Evolutionary conservation across 2,113 vertebrate species (phyloP), one percentile per base, ranked within the genome.

Genomic region (Amblyopsis rosae): DNA sequence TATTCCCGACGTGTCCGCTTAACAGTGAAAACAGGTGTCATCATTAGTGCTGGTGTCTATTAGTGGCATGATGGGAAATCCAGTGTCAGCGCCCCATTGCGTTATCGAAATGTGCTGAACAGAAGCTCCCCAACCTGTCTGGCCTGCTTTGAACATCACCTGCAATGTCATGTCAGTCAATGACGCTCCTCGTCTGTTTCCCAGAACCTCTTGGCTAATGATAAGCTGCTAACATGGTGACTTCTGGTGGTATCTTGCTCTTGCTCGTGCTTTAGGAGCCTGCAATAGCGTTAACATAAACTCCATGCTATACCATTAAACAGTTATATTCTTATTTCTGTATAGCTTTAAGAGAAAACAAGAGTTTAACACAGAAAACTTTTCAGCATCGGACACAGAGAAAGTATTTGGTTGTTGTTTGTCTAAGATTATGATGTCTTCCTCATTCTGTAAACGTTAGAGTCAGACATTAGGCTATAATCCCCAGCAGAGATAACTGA

Each of bases 121-220:
- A 55, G 6, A 70, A 63, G 15, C 35, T 70, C 16, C 56, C 33
- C 1, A 58, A 72, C 82, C 81, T 74, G 86, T 45, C 67, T 5
- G 33, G 80, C 87, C 59, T 58, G 85, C 26, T 68, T 13, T 53
- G 16, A 51, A n/a, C 26, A 26, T 26, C 2, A 26, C 60, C 55
- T 26, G 9, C 26, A 71, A 56, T 19, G 3, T 8, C 26, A 75
- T 65, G 16, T 65, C 26, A 26, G 26, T 26, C 26, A 26, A 26
- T 26, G 26, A 26, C 26, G 26, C 2, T 26, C 2, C 26, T 26
- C 26, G 2, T 19, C 62, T 41, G 35, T 41, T 41, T 41, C 35
- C 35, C 35, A 41, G 7, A 41, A 41, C 7, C 5, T 6, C 35
- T 41, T 41, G 5, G 7, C 35, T 41, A 41, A 41, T 41, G 35